Evolutionary conservation across 1,140 invertebrate species (phyloP).

Genomic region (Dendroctonus ponderosae): DNA sequence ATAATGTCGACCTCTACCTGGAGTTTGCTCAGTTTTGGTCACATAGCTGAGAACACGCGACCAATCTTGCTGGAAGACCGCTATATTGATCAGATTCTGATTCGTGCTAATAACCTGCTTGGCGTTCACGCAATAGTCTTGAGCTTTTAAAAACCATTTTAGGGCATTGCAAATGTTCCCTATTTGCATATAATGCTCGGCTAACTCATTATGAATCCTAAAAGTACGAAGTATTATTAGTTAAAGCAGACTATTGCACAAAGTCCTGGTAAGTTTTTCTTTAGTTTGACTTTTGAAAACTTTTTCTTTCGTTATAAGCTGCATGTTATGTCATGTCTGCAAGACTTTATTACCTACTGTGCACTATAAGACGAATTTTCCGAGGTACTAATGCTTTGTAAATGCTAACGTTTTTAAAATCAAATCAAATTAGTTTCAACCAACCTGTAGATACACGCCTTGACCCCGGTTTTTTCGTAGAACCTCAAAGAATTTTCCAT

Average conservation of each 20-base stretch:
- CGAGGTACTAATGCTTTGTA: too few relatives aligned
- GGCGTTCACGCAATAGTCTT: constrained; percentile 99
- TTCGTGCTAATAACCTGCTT: too few relatives aligned
- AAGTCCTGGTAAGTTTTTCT: too few relatives aligned
- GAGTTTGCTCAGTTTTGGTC: constrained; percentile 92
- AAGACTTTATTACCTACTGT: too few relatives aligned
- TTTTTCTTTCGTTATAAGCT: too few relatives aligned
- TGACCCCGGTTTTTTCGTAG: constrained; percentile 98
- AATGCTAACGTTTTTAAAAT: too few relatives aligned
- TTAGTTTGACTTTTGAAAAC: too few relatives aligned
- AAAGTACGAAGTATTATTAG: neutral
- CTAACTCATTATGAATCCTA: constrained; percentile 94
- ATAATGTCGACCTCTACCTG: constrained; percentile 46
- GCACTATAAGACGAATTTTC: too few relatives aligned
- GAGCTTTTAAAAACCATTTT: constrained; percentile 94
- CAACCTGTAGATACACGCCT: constrained; percentile 77
- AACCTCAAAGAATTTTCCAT: constrained; percentile 97
- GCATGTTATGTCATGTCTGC: too few relatives aligned
- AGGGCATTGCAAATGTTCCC: constrained; percentile 97
- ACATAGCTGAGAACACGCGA: constrained; percentile 96
- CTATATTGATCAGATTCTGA: constrained; percentile 97
- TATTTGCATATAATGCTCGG: constrained; percentile 97
- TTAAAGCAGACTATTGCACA: too few relatives aligned
- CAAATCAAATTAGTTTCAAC: too few relatives aligned
- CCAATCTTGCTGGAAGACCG: constrained; percentile 96